Evolutionary conservation across 2,888 invertebrate genomes (phyloP), one percentile per base, ranked within the genome.

Genomic region (Diarsia brunnea): DNA sequence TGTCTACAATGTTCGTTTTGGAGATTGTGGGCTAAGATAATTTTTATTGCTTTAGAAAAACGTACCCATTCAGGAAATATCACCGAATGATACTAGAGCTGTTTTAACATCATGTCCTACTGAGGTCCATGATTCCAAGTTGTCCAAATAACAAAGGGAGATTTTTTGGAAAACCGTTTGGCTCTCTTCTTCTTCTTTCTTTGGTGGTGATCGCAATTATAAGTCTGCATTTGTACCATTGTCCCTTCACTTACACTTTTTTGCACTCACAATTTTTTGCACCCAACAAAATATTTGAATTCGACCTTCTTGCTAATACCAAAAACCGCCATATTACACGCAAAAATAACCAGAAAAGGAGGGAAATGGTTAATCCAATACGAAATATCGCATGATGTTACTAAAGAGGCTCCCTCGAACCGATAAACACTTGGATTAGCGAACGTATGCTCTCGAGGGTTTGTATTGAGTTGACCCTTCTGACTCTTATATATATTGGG

Each of bases 401-500:
- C 49, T 64, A 51, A 69, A 69, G 72, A 64, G 53, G 51, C 58
- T 79, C 27, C 55, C 49, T 55, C 55, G 51, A 68, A 67, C 71
- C 79, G 63, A 84, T 82, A 78, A 77, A 85, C 64, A 74, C 79
- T 78, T 67, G 61, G 75, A 71, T 84, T 77, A 85, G 69, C 51
- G 70, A 75, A 64, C 79, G 75, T 82, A 82, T 82, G 85, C 51
- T 77, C 66, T 61, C 65, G 69, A 77, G 72, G 84, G 66, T 69
- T 76, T 81, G 84, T 77, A 81, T 81, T 49, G 71, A 77, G 70
- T 69, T 82, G 83, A 83, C 83, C 85, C 85, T 78, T 72, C 63
- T 67, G 53, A 60, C 64, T 72, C 68, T 84, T 67, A 65, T 79
- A 65, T 79, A 61, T 79, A 77, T 69, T 75, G 82, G 65, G 65